A percentile compares a stretch with the other conserved stretches of the same genome.
Evolutionary conservation across 2,888 invertebrate species (phyloP).

Genomic region (Eupithecia inturbata): DNA sequence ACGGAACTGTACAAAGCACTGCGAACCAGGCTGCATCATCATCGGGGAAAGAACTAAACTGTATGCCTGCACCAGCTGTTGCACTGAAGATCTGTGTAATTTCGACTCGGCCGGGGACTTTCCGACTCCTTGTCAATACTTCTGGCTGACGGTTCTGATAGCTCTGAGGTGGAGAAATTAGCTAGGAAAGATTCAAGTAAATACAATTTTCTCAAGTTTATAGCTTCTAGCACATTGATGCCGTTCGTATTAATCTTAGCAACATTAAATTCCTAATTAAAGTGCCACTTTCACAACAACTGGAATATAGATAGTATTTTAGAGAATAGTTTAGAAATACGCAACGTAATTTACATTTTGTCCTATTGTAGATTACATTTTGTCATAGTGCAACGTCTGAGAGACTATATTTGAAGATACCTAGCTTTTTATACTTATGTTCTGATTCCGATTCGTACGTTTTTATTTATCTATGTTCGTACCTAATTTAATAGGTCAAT

Average conservation of each 20-base stretch:
- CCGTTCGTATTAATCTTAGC: neutral
- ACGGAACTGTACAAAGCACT: constrained; percentile 91
- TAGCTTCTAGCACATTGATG: neutral
- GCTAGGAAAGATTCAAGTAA: neutral
- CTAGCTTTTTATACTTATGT: neutral
- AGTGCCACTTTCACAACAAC: neutral
- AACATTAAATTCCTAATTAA: neutral
- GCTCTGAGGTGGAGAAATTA: constrained; percentile 24
- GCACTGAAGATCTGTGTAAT: constrained; percentile 91
- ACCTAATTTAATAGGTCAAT: neutral
- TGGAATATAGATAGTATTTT: neutral
- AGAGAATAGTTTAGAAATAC: neutral
- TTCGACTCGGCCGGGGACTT: constrained; percentile 84
- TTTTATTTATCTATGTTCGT: too few relatives aligned
- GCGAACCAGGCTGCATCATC: constrained; percentile 94
- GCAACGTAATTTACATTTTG: neutral
- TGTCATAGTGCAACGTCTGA: neutral
- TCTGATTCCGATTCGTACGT: too few relatives aligned
- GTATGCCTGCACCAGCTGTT: constrained; percentile 94
- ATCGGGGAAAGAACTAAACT: constrained; percentile 95
- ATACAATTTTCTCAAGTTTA: neutral
- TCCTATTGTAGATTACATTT: neutral
- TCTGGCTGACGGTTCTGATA: constrained; percentile 20
- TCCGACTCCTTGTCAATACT: constrained; percentile 2
- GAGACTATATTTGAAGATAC: too few relatives aligned